Percentiles rank a stretch among this genome's conserved stretches.
Evolutionary conservation across 2,797 vertebrate genomes (phyloP).

Genomic region (Steatocranus sp.): DNA sequence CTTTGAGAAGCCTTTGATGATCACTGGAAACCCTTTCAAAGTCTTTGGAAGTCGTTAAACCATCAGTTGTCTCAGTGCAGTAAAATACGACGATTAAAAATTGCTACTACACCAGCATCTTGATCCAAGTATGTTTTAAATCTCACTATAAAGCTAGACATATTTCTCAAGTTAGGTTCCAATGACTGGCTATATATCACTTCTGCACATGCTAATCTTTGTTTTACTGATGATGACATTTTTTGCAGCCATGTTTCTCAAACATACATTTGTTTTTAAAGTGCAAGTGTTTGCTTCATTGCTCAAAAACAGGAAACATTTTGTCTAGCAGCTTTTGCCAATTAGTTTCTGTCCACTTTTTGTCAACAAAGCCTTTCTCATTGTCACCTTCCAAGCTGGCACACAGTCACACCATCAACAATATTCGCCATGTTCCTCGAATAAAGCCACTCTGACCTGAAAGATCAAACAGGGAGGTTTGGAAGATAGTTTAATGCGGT

Average conservation of each 20-base stretch:
- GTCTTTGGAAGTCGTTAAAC: neutral
- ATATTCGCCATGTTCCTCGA: neutral
- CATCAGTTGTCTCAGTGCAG: neutral
- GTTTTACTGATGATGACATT: neutral
- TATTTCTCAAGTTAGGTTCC: neutral
- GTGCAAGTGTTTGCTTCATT: neutral
- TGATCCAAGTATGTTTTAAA: neutral
- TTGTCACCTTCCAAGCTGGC: conserved; percentile 10
- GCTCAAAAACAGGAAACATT: neutral
- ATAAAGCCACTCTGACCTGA: neutral
- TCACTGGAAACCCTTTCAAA: neutral
- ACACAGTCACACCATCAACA: neutral
- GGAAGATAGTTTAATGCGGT: neutral
- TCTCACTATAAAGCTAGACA: neutral
- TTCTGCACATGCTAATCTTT: neutral
- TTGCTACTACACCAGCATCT: neutral
- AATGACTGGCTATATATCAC: neutral
- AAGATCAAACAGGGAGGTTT: neutral
- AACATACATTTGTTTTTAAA: neutral
- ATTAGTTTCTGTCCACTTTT: conserved; percentile 24
- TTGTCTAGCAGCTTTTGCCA: neutral
- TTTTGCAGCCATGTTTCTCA: neutral
- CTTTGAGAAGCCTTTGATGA: neutral
- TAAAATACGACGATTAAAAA: neutral
- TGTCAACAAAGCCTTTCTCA: conserved; percentile 23